A percentile compares a stretch with the other conserved stretches of the same genome.
phyloP scores from a whole-genome alignment of 2,113 vertebrate genomes.

The Misgurnus anguillicaudatus region DNA sequence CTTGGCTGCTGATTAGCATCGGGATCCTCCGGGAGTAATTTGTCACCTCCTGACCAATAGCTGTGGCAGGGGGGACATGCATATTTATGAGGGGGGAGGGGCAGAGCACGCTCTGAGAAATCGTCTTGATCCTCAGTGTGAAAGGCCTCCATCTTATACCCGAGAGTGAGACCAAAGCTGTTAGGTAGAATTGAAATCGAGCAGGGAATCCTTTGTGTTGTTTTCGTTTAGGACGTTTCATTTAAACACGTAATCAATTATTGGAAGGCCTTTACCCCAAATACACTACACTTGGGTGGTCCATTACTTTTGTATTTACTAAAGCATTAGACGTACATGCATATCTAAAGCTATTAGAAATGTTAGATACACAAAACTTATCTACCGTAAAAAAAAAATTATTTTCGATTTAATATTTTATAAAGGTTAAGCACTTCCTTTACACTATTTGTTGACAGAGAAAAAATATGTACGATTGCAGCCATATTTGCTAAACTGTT shows the following conservation, averaged over 20 bases:
- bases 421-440: no score
- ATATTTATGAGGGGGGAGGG: slow-evolving; percentile 73
- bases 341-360: neutral
- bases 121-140: slow-evolving; percentile 47
- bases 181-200: slow-evolving; percentile 18
- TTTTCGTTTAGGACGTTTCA: neutral
- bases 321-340: neutral
- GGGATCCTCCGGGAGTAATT: slow-evolving; percentile 62
- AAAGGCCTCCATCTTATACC: slow-evolving; percentile 33
- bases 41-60: slow-evolving; percentile 71
- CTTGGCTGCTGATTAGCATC: slow-evolving; percentile 56
- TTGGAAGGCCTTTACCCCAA: neutral
- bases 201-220: neutral
- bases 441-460: no score
- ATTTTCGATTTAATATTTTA: neutral
- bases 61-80: slow-evolving; percentile 64
- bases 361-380: neutral
- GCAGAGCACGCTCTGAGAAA: slow-evolving; percentile 30
- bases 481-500: neutral
- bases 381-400: neutral
- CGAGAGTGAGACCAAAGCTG: slow-evolving; percentile 13
- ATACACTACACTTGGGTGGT: neutral
- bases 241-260: neutral
- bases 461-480: no score
- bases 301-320: no score